Evolutionary conservation across 2,113 vertebrate genomes (phyloP).

Genomic region (Percina caprodes): DNA sequence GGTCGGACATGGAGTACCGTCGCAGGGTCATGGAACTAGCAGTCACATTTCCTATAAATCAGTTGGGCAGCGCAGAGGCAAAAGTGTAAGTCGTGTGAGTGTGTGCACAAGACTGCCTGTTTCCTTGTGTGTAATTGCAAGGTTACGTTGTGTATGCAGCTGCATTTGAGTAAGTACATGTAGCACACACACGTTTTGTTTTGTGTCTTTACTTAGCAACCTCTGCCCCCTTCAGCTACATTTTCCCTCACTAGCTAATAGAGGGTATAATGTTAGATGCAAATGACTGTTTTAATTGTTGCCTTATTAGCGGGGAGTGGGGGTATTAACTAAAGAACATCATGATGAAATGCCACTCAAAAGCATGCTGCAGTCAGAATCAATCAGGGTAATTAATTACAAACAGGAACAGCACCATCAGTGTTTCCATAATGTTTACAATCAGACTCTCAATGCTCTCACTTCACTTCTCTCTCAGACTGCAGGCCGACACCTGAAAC

Average conservation of each 20-base stretch:
- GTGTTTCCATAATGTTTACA: conserved; percentile 74
- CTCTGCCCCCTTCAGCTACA: conserved; percentile 45
- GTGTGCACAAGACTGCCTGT: background rate
- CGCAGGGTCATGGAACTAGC: conserved; percentile 83
- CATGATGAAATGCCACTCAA: conserved; percentile 82
- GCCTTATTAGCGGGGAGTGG: conserved; percentile 70
- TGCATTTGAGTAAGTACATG: conserved; percentile 9
- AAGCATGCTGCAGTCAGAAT: conserved; percentile 72
- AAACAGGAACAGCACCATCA: conserved; percentile 60
- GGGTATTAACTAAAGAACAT: conserved; percentile 77
- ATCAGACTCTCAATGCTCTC: conserved; percentile 47
- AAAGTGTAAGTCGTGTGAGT: conserved; percentile 9
- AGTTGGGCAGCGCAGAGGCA: conserved; percentile 56
- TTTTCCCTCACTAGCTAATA: conserved; percentile 63
- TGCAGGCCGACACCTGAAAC: conserved; percentile 7
- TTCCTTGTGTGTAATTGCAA: background rate
- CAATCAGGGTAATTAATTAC: conserved; percentile 80
- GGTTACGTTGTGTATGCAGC: conserved; percentile 19
- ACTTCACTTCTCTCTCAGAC: conserved; percentile 35
- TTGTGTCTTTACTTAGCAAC: conserved; percentile 27
- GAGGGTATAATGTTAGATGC: conserved; percentile 77
- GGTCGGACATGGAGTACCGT: conserved; percentile 71
- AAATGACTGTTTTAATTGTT: conserved; percentile 83
- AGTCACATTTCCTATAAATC: conserved; percentile 84
- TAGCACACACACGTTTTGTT: conserved; percentile 14